Evolutionary conservation across 2,888 invertebrate genomes (phyloP), one percentile per base, ranked within the genome.

Genomic region (Himalopsyche kuldschensis): DNA sequence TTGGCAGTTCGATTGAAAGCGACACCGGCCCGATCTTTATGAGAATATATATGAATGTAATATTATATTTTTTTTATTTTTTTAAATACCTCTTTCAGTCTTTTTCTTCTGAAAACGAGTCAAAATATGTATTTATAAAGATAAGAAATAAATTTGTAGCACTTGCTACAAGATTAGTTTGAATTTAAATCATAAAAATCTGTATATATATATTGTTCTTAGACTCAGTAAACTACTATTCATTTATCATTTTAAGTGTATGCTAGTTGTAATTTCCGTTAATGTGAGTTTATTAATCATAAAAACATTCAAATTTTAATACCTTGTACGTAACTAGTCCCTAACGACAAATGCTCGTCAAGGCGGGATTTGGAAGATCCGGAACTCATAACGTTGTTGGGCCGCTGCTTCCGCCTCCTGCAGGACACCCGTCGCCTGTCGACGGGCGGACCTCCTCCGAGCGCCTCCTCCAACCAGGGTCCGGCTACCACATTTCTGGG

Each of bases 371-470:
- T 96, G 88, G 94, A 94, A 88, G 94, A 94, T 87, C 93, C 93
- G 46, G 96, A 96, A 88, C 93, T 94, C 87, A 89, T 95, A 87
- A 92, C 93, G 20, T 95, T 95, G 11, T 89, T 97, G 88, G 96
- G 96, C 87, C 93, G 95, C 84, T 96, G 96, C 89, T 96, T 94
- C 89, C 93, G 93, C 81, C 93, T 96, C 20, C 92, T 96, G 84
- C 92, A 94, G 87, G 93, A 94, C 77, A 92, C 94, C 17, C 90
- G 90, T 87, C 93, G 88, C 90, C 94, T 93, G 86, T 90, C 88
- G 88, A 91, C 90, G 86, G 88, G 90, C 76, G 91, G 93, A 80
- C 91, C 93, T 32, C 92, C 94, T 0, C 89, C 94, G 76, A 93
- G 93, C 84, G 93, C 93, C 4, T 93, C 94, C 0, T 93, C 93